Evolutionary conservation across 1,140 invertebrate species (phyloP).

Genomic region (Apis laboriosa): DNA sequence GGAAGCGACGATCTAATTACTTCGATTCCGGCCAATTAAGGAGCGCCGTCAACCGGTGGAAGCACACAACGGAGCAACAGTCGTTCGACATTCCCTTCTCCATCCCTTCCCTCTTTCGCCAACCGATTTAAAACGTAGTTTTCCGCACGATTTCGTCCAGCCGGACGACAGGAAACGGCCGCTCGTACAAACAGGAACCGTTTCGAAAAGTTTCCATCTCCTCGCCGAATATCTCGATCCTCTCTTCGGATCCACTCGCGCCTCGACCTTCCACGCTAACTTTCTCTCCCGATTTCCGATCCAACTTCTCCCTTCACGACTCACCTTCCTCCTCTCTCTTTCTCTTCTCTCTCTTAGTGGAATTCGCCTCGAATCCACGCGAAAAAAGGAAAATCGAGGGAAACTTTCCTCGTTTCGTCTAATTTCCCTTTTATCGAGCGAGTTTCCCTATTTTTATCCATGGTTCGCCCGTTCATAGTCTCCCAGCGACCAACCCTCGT

Average conservation of each 20-base stretch:
- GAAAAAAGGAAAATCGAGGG: too few species aligned
- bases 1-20: constrained; percentile 40
- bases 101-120: neutral
- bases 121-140: constrained; percentile 32
- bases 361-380: neutral
- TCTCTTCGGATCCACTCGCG: neutral
- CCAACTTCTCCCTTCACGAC: neutral
- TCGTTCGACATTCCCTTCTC: neutral
- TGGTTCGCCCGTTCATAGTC: too few species aligned
- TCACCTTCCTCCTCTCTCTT: neutral
- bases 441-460: neutral
- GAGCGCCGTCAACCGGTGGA: constrained; percentile 9
- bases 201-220: constrained; percentile 17
- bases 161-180: constrained; percentile 25
- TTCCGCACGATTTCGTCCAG: constrained; percentile 41
- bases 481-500: too few species aligned
- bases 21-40: constrained; percentile 16
- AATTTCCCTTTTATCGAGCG: constrained; percentile 15
- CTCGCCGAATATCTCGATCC: constrained; percentile 9
- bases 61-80: constrained; percentile 25
- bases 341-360: neutral
- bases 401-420: neutral
- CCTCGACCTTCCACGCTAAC: neutral
- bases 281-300: neutral
- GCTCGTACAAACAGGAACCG: neutral